Evolutionary conservation across 2,113 vertebrate genomes (phyloP), one percentile per base, ranked within the genome.

Genomic region (Eulacestoma nigropectus): DNA sequence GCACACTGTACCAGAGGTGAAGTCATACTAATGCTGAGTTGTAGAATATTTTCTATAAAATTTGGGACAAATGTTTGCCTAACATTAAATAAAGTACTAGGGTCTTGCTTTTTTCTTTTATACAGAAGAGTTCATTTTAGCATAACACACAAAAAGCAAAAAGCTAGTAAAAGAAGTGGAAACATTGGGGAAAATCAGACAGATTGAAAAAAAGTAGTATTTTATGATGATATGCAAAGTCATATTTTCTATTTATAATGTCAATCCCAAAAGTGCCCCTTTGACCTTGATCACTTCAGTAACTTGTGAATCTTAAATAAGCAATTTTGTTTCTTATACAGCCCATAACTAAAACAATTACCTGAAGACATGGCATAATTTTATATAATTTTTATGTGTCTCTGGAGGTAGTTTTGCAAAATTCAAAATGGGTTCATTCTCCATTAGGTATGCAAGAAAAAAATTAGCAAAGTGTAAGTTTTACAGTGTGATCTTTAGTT

Each of bases 251-350:
- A 32, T 55, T 68, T 81, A 19, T n/a, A 65, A 35, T 49, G 25
- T 55, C 57, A 94, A n/a, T 65, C n/a, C 46, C 64, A 32, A 87
- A 68, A 74, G 33, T 17, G 7, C 3, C 30, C 37, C 55, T 84
- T 81, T 81, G 67, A 93, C 68, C 47, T 93, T 93, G 78, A 49
- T 52, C 67, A 85, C 32, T 83, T 73, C 35, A 44, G 14, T 56
- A 81, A 89, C 63, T 87, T 90, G 32, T 41, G n/a, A 79, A 76
- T 49, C n/a, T 82, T 59, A 78, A 83, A 76, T 52, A 94, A 81
- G 30, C 25, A 82, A 57, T n/a, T 84, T 47, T 89, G n/a, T 89
- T 95, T 90, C 83, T 87, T 65, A 90, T 96, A 88, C n/a, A 93
- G 79, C 29, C 69, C 9, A 0, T 78, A 93, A 70, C 88, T 86